phyloP scores from a whole-genome alignment of 1,140 invertebrate species.

The Zaprionus gabonicus region DNA sequence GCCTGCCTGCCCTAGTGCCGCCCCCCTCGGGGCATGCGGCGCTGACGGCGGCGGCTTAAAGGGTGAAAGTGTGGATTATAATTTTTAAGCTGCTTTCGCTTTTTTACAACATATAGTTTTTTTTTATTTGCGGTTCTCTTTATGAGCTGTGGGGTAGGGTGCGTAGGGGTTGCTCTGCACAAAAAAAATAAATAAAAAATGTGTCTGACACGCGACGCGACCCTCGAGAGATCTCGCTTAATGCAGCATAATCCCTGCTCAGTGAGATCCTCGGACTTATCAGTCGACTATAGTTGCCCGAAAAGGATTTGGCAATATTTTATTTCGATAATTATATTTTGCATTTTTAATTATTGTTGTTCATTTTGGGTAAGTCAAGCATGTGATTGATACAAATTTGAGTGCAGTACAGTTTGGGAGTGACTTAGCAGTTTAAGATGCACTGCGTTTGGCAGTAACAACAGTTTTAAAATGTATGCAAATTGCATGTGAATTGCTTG shows the following conservation, averaged over 20 bases:
- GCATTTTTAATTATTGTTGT: constrained; percentile 58
- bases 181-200: constrained; percentile 71
- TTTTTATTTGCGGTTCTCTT: constrained; percentile 77
- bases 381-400: constrained; percentile 69
- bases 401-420: constrained; percentile 16
- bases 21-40: constrained; percentile 1
- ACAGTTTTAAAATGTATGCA: constrained; percentile 26
- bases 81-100: constrained; percentile 80
- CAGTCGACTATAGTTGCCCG: constrained; percentile 47
- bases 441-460: neutral
- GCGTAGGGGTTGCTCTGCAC: constrained; percentile 42
- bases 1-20: constrained; percentile 30
- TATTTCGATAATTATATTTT: constrained; percentile 59
- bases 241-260: constrained; percentile 61
- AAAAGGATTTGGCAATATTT: constrained; percentile 35
- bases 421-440: neutral
- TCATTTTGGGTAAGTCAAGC: constrained; percentile 69
- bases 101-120: constrained; percentile 52
- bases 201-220: constrained; percentile 77
- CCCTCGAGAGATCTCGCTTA: constrained; percentile 63
- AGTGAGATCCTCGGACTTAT: constrained; percentile 31
- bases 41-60: constrained; percentile 54
- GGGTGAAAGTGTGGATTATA: constrained; percentile 80
- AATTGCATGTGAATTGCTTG: constrained; percentile 55
- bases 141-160: constrained; percentile 32